Percentiles rank a stretch among this genome's conserved stretches.
These are phyloP conservation scores for Galago senegalensis DNA, from an alignment of 2,797 vertebrate species.

Conservation along the genomic window DNA sequence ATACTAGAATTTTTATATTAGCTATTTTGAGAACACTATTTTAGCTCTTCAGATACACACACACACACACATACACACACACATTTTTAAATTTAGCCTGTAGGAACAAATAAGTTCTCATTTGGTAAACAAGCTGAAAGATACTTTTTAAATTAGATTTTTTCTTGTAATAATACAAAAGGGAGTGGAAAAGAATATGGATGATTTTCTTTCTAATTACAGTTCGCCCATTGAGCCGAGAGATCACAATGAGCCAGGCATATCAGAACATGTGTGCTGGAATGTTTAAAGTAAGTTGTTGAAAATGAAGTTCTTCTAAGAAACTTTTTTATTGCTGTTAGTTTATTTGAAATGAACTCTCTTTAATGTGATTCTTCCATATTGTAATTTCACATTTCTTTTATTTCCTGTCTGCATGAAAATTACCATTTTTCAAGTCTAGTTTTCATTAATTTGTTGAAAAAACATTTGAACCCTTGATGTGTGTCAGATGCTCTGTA, in stretches of 20 bases:
- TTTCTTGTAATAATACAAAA: constrained; percentile 19
- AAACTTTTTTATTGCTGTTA: neutral
- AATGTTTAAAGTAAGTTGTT: constrained; percentile 96
- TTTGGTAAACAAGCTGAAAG: constrained; percentile 23
- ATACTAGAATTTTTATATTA: constrained; percentile 49
- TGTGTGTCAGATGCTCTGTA: neutral
- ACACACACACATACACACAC: no score
- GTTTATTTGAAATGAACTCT: constrained; percentile 20
- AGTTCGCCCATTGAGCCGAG: constrained; percentile 98
- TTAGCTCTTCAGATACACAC: constrained; percentile 1
- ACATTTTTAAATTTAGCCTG: neutral
- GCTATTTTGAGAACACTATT: neutral
- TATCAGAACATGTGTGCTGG: constrained; percentile 99
- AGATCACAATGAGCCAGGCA: constrained; percentile 99
- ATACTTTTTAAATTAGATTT: neutral
- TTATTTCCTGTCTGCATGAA: neutral
- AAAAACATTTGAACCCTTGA: neutral
- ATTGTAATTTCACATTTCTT: constrained; percentile 42
- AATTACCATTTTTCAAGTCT: neutral
- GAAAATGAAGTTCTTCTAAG: neutral
- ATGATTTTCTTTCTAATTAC: constrained; percentile 75
- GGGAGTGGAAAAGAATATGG: neutral
- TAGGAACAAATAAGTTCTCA: constrained; percentile 23
- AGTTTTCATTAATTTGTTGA: constrained; percentile 10
- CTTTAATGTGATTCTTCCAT: neutral